Base-by-base conservation (phyloP, 1,140 invertebrate species). In the Cydia strobilella region DNA sequence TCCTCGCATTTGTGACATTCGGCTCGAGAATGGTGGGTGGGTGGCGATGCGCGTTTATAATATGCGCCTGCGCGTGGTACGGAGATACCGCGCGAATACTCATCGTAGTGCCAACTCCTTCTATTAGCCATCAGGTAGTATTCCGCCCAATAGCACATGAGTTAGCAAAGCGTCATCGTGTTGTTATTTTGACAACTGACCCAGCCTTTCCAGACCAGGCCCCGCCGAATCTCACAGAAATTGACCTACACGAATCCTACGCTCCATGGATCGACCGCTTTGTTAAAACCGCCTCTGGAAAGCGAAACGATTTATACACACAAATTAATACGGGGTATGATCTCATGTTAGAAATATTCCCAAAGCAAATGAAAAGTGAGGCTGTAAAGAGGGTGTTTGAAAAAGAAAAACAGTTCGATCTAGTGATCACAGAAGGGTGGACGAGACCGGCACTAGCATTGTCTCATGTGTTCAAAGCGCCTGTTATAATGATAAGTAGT, bases 41-140 rank as follows among this genome's bases (percentile, higher is more conserved):
- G 9, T 59, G 54, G 54, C 54, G 18, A 10, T 9, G 18, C 20
- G 54, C 20, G 9, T 10, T 59, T 10, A 18, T 54, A 20, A n/a
- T 59, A 23, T 59, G 54, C 54, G 18, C 7, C 9, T 59, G 18
- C 20, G 54, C 20, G 0, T 54, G 51, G 15, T 23, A 12, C 20
- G 54, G 54, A 59, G 4, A 59, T 59, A 59, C 54, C 3, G 85
- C 86, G 15, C 81, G 82, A 27, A 94, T 94, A 62, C 76, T 95
- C 12, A 89, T 84, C 2, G 78, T 94, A 0, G 78, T 93, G 25
- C 82, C 93, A 4, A 86, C 86, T n/a, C 83, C 93, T 3, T 91
- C 92, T 0, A 88, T 90, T 51, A 94, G 94, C 80, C 94, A 95
- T 76, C 93, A 94, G 77, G 81, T 94, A 15, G 87, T 93, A 5